These are phyloP conservation scores for Torymus texanus DNA, from an alignment of 2,888 invertebrate genomes.

Conservation along the genomic window DNA sequence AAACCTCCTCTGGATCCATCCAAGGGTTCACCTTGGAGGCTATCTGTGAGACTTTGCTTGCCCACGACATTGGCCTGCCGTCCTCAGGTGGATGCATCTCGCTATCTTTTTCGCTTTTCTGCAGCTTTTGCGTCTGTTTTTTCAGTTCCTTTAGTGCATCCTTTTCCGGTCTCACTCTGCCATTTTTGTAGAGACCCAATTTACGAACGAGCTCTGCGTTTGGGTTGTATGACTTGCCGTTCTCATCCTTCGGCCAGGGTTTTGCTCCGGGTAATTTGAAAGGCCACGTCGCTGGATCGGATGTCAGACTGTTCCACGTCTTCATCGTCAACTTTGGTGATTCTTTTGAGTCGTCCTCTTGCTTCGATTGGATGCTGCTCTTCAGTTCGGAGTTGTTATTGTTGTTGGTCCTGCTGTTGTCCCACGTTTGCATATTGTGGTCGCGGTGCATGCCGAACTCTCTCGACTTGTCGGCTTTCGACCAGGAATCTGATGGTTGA, in stretches of 20 bases:
- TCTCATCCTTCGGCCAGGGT: conserved; percentile 71
- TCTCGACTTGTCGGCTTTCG: conserved; percentile 43
- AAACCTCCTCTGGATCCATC: not conserved
- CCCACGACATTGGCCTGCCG: conserved; percentile 53
- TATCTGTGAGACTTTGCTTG: conserved; percentile 30
- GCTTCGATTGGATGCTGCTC: conserved; percentile 49
- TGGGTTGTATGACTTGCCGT: conserved; percentile 70
- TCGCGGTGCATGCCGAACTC: conserved; percentile 50
- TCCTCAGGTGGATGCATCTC: conserved; percentile 29
- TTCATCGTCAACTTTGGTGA: conserved; percentile 66
- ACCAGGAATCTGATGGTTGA: conserved; percentile 51
- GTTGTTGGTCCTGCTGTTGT: conserved; percentile 24
- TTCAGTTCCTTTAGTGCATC: conserved; percentile 30
- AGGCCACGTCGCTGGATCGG: conserved; percentile 72
- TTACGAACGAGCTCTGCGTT: conserved; percentile 70
- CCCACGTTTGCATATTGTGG: conserved; percentile 19
- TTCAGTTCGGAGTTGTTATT: conserved; percentile 50
- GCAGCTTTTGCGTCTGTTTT: conserved; percentile 29
- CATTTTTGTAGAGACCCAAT: conserved; percentile 66
- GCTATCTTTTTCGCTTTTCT: conserved; percentile 25
- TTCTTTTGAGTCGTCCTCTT: conserved; percentile 53
- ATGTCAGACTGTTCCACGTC: conserved; percentile 68
- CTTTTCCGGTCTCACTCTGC: conserved; percentile 17
- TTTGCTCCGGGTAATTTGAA: conserved; percentile 69
- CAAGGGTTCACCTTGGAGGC: conserved; percentile 16